These are phyloP conservation scores for Cricetomys ansorgei DNA, from an alignment of 2,113 vertebrate genomes.

Conservation along the genomic window DNA sequence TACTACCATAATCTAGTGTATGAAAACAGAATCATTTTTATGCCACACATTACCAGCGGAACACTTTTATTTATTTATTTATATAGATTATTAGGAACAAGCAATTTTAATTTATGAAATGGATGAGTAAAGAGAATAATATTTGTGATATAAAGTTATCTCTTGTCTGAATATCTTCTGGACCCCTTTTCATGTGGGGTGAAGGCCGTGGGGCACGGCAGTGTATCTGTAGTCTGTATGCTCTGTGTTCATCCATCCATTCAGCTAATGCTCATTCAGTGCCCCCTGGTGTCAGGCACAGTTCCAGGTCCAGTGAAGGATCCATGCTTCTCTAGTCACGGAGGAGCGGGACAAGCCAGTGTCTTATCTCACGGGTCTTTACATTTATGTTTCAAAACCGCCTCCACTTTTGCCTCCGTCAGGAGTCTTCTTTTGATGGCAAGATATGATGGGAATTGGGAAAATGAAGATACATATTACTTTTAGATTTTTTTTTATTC, in stretches of 20 bases:
- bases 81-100: slow-evolving; percentile 47
- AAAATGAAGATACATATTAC: slow-evolving; percentile 45
- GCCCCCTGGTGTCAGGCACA: slow-evolving; percentile 55
- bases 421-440: slow-evolving; percentile 77
- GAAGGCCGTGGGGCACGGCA: slow-evolving; percentile 51
- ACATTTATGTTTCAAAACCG: slow-evolving; percentile 65
- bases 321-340: slow-evolving; percentile 52
- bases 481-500: slow-evolving; percentile 64
- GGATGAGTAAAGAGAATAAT: slow-evolving; percentile 27
- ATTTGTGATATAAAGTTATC: slow-evolving; percentile 16
- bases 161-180: slow-evolving; percentile 43
- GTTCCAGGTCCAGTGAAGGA: slow-evolving; percentile 58
- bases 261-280: slow-evolving; percentile 58
- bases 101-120: slow-evolving; percentile 24
- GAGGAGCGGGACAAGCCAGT: slow-evolving; percentile 66
- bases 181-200: slow-evolving; percentile 41
- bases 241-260: slow-evolving; percentile 66
- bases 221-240: slow-evolving; percentile 54
- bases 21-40: slow-evolving; percentile 55
- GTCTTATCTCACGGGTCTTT: slow-evolving; percentile 64
- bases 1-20: slow-evolving; percentile 22
- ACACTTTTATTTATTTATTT: slow-evolving; percentile 2
- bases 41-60: background rate
- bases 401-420: slow-evolving; percentile 71
- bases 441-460: slow-evolving; percentile 77